Evolutionary conservation across 2,113 vertebrate genomes (phyloP).

Genomic region (Panurus biarmicus): DNA sequence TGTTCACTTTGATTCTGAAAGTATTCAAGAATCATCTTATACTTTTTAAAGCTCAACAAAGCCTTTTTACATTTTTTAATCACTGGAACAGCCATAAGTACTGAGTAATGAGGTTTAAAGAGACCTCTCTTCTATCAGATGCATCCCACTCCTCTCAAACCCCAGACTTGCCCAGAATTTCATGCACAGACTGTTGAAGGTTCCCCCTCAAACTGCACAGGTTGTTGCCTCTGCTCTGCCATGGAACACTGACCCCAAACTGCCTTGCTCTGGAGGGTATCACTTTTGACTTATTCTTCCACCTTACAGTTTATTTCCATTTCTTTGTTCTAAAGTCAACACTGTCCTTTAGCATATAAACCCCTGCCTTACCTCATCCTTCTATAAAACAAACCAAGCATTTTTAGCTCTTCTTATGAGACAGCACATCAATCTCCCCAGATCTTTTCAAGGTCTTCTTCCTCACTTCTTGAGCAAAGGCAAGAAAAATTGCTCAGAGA

Average conservation of each 20-base stretch:
- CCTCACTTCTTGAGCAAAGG: not conserved
- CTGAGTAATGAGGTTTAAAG: not conserved
- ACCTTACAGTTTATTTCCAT: not conserved
- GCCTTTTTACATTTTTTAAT: not conserved
- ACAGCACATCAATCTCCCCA: not conserved
- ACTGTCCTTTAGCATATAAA: not conserved
- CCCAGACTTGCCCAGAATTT: not conserved
- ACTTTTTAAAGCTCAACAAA: not conserved
- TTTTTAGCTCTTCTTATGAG: not conserved
- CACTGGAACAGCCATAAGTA: not conserved
- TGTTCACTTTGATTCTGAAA: not conserved
- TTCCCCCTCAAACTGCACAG: not conserved
- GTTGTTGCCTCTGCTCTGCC: not conserved
- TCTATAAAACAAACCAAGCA: not conserved
- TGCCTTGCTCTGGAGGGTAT: not conserved
- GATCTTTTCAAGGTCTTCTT: not conserved
- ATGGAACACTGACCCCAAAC: not conserved
- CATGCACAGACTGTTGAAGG: not conserved
- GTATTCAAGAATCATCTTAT: not conserved
- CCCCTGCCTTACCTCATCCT: not conserved
- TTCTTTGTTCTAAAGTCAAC: not conserved
- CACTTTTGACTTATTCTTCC: not conserved
- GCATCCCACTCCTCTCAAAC: not conserved
- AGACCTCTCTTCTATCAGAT: not conserved
- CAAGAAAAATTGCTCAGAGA: not conserved